Evolutionary conservation across 2,797 vertebrate genomes (phyloP), one percentile per base, ranked within the genome.

Genomic region (Tenualosa thibaudeaui): DNA sequence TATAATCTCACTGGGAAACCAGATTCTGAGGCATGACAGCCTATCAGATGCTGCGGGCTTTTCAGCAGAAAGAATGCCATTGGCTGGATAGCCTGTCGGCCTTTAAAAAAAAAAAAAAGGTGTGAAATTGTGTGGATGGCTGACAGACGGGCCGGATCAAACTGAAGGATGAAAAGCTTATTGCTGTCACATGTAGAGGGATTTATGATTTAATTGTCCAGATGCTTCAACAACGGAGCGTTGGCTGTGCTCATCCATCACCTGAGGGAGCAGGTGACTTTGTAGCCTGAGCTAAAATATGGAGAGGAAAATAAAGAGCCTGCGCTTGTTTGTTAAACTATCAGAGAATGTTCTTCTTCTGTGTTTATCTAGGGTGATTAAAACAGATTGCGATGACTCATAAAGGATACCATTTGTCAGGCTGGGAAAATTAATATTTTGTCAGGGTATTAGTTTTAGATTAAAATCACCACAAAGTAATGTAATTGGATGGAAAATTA

Each of bases 191-290:
- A 75, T 75, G 68, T 75, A 37, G 13, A 37, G 68, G 37, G 85
- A 86, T 88, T 89, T 87, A 87, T 85, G 83, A 87, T 88, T 85
- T 87, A 85, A 88, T 88, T 88, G 84, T 89, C 89, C 86, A 88
- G 86, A 85, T 85, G 86, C 82, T 85, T 49, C 50, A 10, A 58
- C 17, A 46, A 83, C 37, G 2, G 54, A 84, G 78, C 58, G 26
- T 81, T 49, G 13, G 31, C 24, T 19, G 24, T 22, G 83, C 83
- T 51, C 83, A 87, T 88, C 78, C 60, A 84, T 88, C 84, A 82
- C 85, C 81, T 56, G 58, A 13, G 49, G 51, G 51, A 53, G 3
- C 31, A 49, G 71, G 22, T 9, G 81, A 56, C 22, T 54, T 53
- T 4, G 26, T 54, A 46, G 84, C 65, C 26, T 53, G 84, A 49